phyloP scores from a whole-genome alignment of 1,140 invertebrate species.

The Atta colombica region DNA sequence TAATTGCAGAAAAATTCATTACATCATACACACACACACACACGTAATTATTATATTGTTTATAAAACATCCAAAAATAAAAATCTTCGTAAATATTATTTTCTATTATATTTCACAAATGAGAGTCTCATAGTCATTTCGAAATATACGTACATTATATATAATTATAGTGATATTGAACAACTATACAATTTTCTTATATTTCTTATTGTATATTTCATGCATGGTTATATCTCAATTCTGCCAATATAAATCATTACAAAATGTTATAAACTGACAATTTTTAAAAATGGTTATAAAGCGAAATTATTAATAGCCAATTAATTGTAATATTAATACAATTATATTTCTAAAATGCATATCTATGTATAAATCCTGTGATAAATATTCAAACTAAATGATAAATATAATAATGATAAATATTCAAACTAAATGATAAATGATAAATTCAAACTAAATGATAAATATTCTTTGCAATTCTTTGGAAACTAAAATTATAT shows the following conservation, averaged over 20 bases:
- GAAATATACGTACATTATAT: not conserved
- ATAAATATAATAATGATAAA: not conserved
- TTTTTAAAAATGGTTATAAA: not conserved
- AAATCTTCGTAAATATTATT: not conserved
- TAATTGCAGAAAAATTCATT: not conserved
- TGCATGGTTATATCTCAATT: not conserved
- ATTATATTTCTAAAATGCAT: not conserved
- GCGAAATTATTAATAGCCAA: not conserved
- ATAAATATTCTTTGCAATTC: conserved; percentile 6
- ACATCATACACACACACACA: too few relatives aligned
- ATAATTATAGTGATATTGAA: not conserved
- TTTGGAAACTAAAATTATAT: not conserved
- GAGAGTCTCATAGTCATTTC: not conserved
- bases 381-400: not conserved
- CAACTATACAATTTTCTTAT: not conserved
- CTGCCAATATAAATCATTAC: too few relatives aligned
- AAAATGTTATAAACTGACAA: too few relatives aligned
- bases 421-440: not conserved
- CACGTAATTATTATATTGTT: not conserved
- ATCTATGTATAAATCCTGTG: too few relatives aligned
- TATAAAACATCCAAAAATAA: not conserved
- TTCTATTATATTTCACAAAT: not conserved
- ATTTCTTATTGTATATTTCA: not conserved
- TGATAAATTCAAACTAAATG: not conserved
- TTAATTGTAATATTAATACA: not conserved